Evolutionary conservation across 2,888 invertebrate genomes (phyloP).

Genomic region (Leptodirus hochenwartii): DNA sequence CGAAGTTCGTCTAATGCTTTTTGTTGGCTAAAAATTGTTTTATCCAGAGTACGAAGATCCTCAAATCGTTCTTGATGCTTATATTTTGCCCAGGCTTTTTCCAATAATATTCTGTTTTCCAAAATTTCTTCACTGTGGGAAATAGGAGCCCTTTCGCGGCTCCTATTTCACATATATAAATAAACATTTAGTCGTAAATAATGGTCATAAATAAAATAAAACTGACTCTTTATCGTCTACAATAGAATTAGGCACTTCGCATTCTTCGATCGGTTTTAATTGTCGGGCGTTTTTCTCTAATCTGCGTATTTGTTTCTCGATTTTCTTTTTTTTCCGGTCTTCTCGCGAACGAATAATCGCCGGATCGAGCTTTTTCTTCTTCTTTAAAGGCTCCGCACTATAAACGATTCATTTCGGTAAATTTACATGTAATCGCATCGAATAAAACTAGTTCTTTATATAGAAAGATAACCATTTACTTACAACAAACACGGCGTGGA

Average conservation of each 20-base stretch:
- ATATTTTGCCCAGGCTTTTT: constrained; percentile 60
- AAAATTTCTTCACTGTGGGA: constrained; percentile 28
- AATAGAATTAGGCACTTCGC: constrained; percentile 52
- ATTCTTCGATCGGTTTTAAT: constrained; percentile 79
- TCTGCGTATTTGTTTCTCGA: constrained; percentile 74
- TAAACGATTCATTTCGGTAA: too few relatives aligned
- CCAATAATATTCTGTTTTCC: constrained; percentile 43
- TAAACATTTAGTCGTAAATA: background rate
- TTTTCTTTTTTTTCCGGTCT: constrained; percentile 58
- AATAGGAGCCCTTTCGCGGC: background rate
- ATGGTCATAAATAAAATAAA: constrained; percentile 3
- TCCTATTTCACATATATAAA: background rate
- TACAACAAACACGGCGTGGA: too few relatives aligned
- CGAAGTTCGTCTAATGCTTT: constrained; percentile 65
- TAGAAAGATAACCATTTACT: too few relatives aligned
- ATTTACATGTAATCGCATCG: too few relatives aligned
- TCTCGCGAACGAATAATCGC: constrained; percentile 61
- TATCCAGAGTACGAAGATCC: constrained; percentile 50
- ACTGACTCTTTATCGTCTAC: constrained; percentile 44
- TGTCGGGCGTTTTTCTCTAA: constrained; percentile 66
- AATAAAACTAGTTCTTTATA: too few relatives aligned
- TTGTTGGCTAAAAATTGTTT: constrained; percentile 47
- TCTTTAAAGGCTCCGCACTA: constrained; percentile 82
- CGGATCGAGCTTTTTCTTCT: constrained; percentile 75
- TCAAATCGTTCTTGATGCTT: constrained; percentile 42